A percentile compares a stretch with the other conserved stretches of the same genome.
These are phyloP conservation scores for Lethenteron reissneri DNA, from an alignment of 2,113 vertebrate species.

Conservation along the genomic window DNA sequence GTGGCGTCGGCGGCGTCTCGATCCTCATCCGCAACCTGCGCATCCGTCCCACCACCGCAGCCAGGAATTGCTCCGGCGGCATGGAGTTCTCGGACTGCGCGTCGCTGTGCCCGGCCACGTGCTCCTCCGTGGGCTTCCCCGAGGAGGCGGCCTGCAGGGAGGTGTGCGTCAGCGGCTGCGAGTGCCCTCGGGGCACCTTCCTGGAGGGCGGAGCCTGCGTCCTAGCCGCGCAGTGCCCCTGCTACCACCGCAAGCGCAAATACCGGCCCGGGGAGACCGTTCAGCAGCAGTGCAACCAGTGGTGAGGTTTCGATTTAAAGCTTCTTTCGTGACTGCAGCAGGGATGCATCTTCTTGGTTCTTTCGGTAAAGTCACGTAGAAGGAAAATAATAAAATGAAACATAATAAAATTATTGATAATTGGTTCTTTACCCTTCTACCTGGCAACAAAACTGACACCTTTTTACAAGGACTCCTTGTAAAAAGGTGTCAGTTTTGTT, in stretches of 20 bases:
- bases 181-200: conserved; percentile 36
- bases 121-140: conserved; percentile 17
- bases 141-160: conserved; percentile 25
- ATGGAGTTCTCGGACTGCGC: conserved; percentile 50
- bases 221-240: conserved; percentile 32
- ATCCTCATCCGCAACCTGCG: no score
- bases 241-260: conserved; percentile 33
- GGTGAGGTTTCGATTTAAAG: conserved; percentile 21
- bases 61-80: conserved; percentile 25
- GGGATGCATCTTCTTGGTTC: no score
- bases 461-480: no score
- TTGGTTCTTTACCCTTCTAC: no score
- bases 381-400: no score
- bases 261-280: conserved; percentile 33
- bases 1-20: no score
- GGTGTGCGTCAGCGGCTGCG: conserved; percentile 53
- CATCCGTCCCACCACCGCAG: conserved; percentile 18
- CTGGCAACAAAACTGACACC: no score
- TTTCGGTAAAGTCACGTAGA: no score
- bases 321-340: no score
- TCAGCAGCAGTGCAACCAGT: conserved; percentile 45
- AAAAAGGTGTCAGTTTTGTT: no score
- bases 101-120: conserved; percentile 47
- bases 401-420: no score
- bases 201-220: conserved; percentile 30